Conservation (phyloP, 1,140 invertebrate genomes). For the Camponotus floridanus region DNA sequence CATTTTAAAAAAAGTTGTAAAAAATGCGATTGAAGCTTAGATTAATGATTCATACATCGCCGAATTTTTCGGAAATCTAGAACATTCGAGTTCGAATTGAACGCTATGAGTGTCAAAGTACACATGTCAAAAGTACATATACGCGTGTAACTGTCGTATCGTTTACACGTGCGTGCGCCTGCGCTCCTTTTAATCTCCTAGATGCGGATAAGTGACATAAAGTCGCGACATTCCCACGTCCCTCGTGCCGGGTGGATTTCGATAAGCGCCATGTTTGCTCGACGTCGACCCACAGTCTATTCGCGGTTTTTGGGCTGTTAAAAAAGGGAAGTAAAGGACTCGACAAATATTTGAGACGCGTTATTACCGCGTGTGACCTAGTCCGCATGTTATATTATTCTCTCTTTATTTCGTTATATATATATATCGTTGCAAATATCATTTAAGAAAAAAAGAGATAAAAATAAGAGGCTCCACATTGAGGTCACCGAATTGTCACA, state of each 20-base stretch:
- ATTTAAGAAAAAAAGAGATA: background rate
- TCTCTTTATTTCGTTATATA: constrained; percentile 27
- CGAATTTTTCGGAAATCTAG: background rate
- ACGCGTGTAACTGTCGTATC: background rate
- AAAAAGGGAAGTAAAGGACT: constrained; percentile 52
- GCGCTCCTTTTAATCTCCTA: constrained; percentile 79
- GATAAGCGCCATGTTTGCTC: constrained; percentile 81
- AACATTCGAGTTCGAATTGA: background rate
- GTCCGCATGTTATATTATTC: constrained; percentile 30
- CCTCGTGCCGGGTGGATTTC: constrained; percentile 74
- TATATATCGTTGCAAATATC: constrained; percentile 52
- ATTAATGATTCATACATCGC: background rate
- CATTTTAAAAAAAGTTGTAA: background rate
- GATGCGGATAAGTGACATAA: constrained; percentile 80
- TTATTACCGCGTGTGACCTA: constrained; percentile 60
- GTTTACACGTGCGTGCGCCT: constrained; percentile 26
- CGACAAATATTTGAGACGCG: constrained; percentile 69
- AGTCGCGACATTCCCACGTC: constrained; percentile 84
- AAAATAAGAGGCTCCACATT: constrained; percentile 11
- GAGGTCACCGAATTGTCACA: constrained; percentile 9
- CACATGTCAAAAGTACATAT: background rate
- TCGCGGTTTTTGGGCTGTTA: constrained; percentile 60
- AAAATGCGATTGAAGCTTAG: background rate
- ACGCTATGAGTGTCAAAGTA: background rate
- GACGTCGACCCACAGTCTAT: constrained; percentile 69